Evolutionary conservation across 2,797 vertebrate genomes (phyloP).

Genomic region (Coregonus ussuriensis): DNA sequence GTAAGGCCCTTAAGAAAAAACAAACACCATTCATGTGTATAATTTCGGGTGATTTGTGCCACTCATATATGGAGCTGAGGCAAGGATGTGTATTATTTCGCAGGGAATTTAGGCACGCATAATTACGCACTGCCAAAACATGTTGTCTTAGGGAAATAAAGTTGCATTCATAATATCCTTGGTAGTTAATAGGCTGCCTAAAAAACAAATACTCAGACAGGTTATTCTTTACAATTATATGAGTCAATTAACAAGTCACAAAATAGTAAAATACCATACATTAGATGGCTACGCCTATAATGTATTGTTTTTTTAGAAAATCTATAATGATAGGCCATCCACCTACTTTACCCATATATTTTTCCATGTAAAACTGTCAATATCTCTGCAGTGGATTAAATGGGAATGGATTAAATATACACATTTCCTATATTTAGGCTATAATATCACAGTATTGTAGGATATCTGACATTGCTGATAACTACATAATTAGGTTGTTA

Average conservation of each 20-base stretch:
- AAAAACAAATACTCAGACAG: background rate
- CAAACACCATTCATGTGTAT: conserved; percentile 5
- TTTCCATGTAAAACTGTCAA: background rate
- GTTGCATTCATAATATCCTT: no score
- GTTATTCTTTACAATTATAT: background rate
- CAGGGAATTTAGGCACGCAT: conserved; percentile 29
- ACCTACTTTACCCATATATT: background rate
- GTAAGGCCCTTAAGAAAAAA: conserved; percentile 65
- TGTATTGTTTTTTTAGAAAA: background rate
- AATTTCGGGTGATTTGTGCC: background rate
- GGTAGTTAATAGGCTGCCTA: background rate
- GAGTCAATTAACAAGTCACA: background rate
- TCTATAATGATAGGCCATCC: background rate
- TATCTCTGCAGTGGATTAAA: background rate
- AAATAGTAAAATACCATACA: background rate
- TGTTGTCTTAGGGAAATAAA: background rate
- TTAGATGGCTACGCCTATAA: background rate
- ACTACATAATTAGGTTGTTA: conserved; percentile 24
- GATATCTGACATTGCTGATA: conserved; percentile 17
- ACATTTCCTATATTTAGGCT: background rate
- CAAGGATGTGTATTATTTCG: conserved; percentile 27
- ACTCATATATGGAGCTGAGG: no score
- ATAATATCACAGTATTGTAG: background rate
- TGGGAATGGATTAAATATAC: background rate
- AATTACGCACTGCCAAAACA: conserved; percentile 21